phyloP scores from a whole-genome alignment of 1,140 invertebrate genomes.

The Atta texana region DNA sequence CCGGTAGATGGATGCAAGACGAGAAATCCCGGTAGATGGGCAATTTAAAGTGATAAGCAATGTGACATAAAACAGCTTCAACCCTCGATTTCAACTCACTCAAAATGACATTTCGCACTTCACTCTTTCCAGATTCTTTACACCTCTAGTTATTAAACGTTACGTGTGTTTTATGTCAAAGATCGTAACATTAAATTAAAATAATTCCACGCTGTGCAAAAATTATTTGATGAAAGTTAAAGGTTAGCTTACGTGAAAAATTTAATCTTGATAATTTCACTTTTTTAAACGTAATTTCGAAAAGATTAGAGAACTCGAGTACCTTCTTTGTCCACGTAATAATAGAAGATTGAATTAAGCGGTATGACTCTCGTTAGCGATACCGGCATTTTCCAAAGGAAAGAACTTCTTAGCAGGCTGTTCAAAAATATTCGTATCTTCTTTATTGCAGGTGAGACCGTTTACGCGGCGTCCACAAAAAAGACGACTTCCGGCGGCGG shows the following conservation, averaged over 20 bases:
- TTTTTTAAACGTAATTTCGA: conserved; percentile 44
- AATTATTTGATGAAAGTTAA: background rate
- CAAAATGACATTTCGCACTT: background rate
- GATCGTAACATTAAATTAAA: background rate
- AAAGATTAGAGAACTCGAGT: conserved; percentile 29
- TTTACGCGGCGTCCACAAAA: conserved; percentile 85
- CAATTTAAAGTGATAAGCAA: conserved; percentile 34
- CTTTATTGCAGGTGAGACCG: conserved; percentile 82
- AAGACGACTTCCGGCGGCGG: conserved; percentile 80
- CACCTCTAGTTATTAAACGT: background rate
- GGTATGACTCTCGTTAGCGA: conserved; percentile 39
- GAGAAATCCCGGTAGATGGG: background rate
- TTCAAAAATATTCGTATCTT: conserved; percentile 59
- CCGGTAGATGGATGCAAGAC: conserved; percentile 14
- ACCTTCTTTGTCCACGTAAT: conserved; percentile 51
- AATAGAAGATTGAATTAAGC: conserved; percentile 57
- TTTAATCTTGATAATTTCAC: conserved; percentile 12
- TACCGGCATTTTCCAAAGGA: background rate
- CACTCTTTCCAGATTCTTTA: background rate
- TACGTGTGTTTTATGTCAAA: background rate
- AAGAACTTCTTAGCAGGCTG: conserved; percentile 19
- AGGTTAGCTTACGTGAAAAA: background rate
- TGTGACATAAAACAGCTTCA: background rate
- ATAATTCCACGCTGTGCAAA: background rate
- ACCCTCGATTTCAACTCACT: background rate